Evolutionary conservation across 2,888 invertebrate species (phyloP), one percentile per base, ranked within the genome.

Genomic region (Spodoptera picta): DNA sequence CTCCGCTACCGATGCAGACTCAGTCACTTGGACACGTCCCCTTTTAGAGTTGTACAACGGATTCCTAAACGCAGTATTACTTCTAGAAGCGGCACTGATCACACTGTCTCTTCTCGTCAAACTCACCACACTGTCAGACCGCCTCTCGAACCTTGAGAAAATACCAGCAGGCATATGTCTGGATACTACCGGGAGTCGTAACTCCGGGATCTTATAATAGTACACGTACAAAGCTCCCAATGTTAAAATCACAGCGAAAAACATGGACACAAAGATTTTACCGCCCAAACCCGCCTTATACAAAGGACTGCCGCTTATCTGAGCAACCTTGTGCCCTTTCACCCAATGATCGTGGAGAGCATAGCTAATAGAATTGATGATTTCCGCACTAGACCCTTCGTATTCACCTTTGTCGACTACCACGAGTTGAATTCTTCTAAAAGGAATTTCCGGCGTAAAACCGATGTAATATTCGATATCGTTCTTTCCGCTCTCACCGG

Each of bases 21-120:
- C 90, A 0, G 83, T 81, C 0, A 91, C 87, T 24, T 84, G 75
- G 11, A 90, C 91, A 68, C 91, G 86, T 66, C 88, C 90, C 77
- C 92, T 89, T 81, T 84, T 91, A 0, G 93, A 93, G 62, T 91
- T 87, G 73, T 93, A 94, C 73, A 94, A 67, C 0, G 94, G 94
- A 79, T 94, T 94, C 27, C 92, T 90, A 63, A 94, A 94, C 0
- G 92, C 90, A 0, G 90, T 87, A 0, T 88, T 87, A 2, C 90
- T 89, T 42, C 85, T 81, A 4, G 74, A 77, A 5, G 82, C 73
- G 6, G 81, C 76, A 45, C 85, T 86, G 0, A 83, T 79, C 0
- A 80, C 79, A 3, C 94, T 94, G 69, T 92, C 92, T 56, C 92
- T 85, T 57, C 93, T 80, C 0, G 93, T 91, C 69, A 94, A 75